Evolutionary conservation across 2,797 vertebrate genomes (phyloP), one percentile per base, ranked within the genome.

Genomic region (Lithobates pipiens): DNA sequence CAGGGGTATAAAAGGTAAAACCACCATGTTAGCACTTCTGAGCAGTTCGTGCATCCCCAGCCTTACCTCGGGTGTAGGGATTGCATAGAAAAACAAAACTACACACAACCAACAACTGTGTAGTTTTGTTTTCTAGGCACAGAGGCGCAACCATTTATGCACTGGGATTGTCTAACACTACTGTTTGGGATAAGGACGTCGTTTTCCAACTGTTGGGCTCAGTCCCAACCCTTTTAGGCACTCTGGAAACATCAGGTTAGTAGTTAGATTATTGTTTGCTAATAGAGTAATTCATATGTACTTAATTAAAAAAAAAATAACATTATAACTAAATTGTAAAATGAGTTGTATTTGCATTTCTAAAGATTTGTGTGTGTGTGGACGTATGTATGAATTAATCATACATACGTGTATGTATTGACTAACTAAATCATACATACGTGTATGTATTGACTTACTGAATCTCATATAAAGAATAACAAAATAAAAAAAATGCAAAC

Each of bases 31-130:
- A 96, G 90, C 95, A 93, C 94, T 97, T 95, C 93, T 96, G 95
- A 99, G 98, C 97, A 97, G 97, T 97, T 93, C 96, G 95, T 95
- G 97, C 97, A 96, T 98, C 97, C 97, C 97, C 97, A 96, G 95
- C 97, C 97, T 98, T 93, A 95, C 98, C 97, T 98, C 97, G 96
- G 97, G 96, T 98, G 97, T 97, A 98, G 98, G 98, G 97, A 97
- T 95, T 96, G 97, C 96, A 95, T 93, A 95, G 95, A 91, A 96
- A 96, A 96, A 95, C 96, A 98, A 94, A 97, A 97, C 97, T 96
- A 96, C 97, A 96, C 97, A 97, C 95, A 91, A 92, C 95, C 91
- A 23, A 86, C 77, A 78, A 92, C 94, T 67, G 96, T 99, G 95
- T 95, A 93, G 97, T 97, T 97, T 97, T 97, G 97, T 96, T 96